Percentiles rank a stretch among this genome's conserved stretches.
Conservation (phyloP, 2,888 invertebrate genomes). For the Cremastobaeus sp. region DNA sequence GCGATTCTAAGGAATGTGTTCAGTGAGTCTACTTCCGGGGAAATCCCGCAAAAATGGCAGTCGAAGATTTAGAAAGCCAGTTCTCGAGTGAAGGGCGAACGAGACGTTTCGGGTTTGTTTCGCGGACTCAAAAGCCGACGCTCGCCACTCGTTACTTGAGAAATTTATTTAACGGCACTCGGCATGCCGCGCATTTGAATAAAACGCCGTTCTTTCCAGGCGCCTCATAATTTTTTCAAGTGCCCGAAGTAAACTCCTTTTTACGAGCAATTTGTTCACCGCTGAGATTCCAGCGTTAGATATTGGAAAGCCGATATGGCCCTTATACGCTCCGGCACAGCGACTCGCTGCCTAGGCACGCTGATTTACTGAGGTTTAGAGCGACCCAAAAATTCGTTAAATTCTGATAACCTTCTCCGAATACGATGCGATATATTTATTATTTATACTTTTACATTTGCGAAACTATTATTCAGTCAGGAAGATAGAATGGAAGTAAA, state of each 20-base stretch:
- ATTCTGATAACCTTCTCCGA: constrained; percentile 3
- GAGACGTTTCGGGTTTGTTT: constrained; percentile 28
- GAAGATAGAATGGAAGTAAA: too few relatives aligned
- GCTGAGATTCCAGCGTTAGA: constrained; percentile 56
- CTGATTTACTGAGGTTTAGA: constrained; percentile 56
- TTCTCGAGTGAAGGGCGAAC: constrained; percentile 20
- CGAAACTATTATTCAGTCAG: constrained; percentile 11
- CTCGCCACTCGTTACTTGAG: constrained; percentile 38
- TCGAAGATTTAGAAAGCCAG: constrained; percentile 36
- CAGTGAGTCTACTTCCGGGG: too few relatives aligned
- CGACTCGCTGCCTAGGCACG: constrained; percentile 23
- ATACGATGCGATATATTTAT: constrained; percentile 1
- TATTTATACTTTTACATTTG: constrained; percentile 28
- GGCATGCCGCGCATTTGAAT: constrained; percentile 52
- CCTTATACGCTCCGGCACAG: constrained; percentile 35
- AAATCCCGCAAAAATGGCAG: neutral
- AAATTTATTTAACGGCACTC: constrained; percentile 45
- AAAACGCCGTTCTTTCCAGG: constrained; percentile 54
- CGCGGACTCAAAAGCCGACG: constrained; percentile 22
- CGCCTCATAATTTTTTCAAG: constrained; percentile 59
- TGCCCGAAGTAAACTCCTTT: constrained; percentile 55
- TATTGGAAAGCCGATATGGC: constrained; percentile 60
- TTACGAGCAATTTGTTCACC: constrained; percentile 60
- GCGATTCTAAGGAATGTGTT: too few relatives aligned
- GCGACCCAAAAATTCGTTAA: constrained; percentile 49